Evolutionary conservation across 2,888 invertebrate species (phyloP).

Genomic region (Noctua janthina): DNA sequence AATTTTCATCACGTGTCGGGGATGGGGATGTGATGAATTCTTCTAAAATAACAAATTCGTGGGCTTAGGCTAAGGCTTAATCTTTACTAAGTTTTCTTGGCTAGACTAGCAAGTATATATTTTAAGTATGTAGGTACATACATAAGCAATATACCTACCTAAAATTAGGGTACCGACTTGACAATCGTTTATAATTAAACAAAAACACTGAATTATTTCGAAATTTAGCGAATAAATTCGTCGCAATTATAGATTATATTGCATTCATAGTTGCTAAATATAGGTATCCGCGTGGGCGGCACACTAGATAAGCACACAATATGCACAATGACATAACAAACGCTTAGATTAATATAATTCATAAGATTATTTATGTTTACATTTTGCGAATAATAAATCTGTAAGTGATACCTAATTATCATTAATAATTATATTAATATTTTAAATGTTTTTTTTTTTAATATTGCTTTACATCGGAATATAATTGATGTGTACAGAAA

Average conservation of each 20-base stretch:
- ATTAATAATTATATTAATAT: no score
- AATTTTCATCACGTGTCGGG: neutral
- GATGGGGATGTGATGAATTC: no score
- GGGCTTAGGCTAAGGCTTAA: neutral
- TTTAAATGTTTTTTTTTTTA: no score
- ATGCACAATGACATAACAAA: neutral
- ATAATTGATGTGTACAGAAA: no score
- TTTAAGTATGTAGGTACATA: no score
- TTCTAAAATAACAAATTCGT: no score
- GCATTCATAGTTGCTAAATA: neutral
- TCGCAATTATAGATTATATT: neutral
- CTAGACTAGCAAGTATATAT: no score
- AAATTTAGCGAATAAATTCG: neutral
- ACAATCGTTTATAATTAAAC: neutral
- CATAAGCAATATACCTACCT: neutral
- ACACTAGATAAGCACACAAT: neutral
- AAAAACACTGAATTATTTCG: neutral
- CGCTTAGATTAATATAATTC: neutral
- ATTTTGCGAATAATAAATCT: neutral
- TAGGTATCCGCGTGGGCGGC: neutral
- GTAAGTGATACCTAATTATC: no score
- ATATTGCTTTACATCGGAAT: no score
- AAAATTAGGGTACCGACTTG: neutral
- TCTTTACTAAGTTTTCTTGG: neutral
- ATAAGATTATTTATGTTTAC: neutral